Conservation (phyloP, 2,113 vertebrate genomes). For the Micronycteris hirsuta region DNA sequence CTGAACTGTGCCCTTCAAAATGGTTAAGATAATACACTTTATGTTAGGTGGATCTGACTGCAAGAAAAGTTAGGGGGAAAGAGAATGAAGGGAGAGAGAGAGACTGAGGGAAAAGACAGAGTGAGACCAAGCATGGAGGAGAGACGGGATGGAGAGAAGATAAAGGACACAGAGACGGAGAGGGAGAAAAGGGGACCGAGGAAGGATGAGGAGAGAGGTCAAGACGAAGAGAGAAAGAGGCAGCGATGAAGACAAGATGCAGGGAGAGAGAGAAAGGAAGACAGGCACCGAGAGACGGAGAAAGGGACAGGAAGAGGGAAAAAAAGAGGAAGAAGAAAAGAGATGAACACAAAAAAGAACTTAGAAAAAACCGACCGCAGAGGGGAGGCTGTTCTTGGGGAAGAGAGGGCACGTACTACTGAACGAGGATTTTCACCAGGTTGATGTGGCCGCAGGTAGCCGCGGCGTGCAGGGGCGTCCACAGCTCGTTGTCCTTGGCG, state of each 20-base stretch:
- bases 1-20: not conserved
- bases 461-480: constrained; percentile 96
- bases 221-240: not conserved
- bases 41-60: not conserved
- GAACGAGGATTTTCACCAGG: constrained; percentile 94
- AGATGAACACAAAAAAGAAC: too few species aligned
- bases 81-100: not conserved
- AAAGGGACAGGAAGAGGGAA: not conserved
- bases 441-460: constrained; percentile 96
- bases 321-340: too few species aligned
- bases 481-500: constrained; percentile 96
- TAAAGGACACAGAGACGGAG: not conserved
- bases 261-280: not conserved
- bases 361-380: not conserved
- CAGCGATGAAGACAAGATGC: not conserved
- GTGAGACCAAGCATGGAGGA: not conserved
- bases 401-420: constrained; percentile 87
- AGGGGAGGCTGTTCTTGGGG: not conserved
- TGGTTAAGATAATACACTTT: not conserved
- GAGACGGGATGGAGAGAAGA: not conserved
- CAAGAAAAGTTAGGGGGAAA: not conserved
- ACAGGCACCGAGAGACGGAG: not conserved
- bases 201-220: not conserved
- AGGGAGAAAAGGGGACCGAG: not conserved
- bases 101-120: not conserved